Base-by-base conservation (phyloP, 2,113 vertebrate genomes). In the Struthidea cinerea region DNA sequence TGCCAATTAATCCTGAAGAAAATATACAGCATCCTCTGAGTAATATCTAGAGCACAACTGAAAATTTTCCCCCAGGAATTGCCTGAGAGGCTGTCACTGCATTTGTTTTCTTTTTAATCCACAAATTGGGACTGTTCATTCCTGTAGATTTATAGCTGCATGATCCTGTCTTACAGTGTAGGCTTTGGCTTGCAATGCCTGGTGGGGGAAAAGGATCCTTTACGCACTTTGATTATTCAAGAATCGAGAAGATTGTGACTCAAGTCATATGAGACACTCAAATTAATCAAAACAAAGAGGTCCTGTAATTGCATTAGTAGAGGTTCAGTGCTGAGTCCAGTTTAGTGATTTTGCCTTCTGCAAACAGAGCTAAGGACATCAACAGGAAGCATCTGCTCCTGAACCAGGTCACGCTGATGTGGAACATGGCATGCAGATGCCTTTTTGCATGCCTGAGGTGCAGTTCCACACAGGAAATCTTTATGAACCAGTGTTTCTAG, bases 311-410 rank as follows among this genome's bases (percentile, higher is more conserved):
- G 39, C 81, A 47, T 96, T 84, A 42, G 41, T 60, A 33, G 71
- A 46, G 26, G n/a, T 49, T 86, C 76, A 83, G 67, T 49, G 79
- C 85, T 35, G 82, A 93, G 53, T 88, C 75, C 88, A 67, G 39
- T 70, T n/a, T 28, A 74, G 63, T 90, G 84, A 77, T 84, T 88
- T 73, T 88, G 35, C 79, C 64, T 88, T 81, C 46, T 90, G 82
- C 65, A 87, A 56, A 4, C 37, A 60, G 78, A 79, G 49, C 52
- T 78, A 76, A 67, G 89, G 60, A 90, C 86, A 94, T 74, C 80
- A 94, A 92, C 89, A 95, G 93, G 73, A 94, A 93, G 86, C 91
- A 68, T 74, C 15, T 93, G 86, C 80, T 92, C 18, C 52, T 85
- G 52, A 16, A 14, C 39, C 91, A 61, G 61, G 32, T 57, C 61